Percentiles rank a stretch among this genome's conserved stretches.
Conservation (phyloP, 2,888 invertebrate species). For the Oligia fasciuncula region DNA sequence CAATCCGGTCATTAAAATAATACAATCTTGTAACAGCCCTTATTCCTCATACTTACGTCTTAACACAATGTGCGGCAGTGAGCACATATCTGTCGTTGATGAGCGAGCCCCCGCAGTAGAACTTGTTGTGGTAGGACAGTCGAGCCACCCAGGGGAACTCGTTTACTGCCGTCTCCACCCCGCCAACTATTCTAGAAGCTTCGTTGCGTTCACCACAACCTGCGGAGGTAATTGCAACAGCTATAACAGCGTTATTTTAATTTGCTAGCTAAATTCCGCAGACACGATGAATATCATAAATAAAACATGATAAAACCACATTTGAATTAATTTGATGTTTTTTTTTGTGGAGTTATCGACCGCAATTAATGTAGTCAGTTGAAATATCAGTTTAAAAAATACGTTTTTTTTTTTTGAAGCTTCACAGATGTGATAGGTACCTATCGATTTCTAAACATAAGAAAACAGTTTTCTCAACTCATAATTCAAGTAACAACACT, state of each 20-base stretch:
- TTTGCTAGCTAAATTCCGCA: not conserved
- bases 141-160: slow-evolving; percentile 98
- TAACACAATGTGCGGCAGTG: slow-evolving; percentile 97
- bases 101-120: slow-evolving; percentile 96
- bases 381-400: not conserved
- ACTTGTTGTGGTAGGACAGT: slow-evolving; percentile 95
- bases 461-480: not conserved
- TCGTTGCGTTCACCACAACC: slow-evolving; percentile 96
- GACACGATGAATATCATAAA: not conserved
- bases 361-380: not conserved
- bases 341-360: not conserved
- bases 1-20: not conserved
- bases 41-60: slow-evolving; percentile 90
- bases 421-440: not conserved
- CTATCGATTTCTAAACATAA: not conserved
- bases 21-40: not conserved
- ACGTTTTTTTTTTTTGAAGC: not conserved
- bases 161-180: slow-evolving; percentile 93
- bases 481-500: not conserved
- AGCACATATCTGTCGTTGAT: slow-evolving; percentile 96
- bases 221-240: slow-evolving; percentile 69
- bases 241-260: not conserved
- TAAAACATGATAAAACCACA: not conserved
- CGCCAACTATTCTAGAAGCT: slow-evolving; percentile 95
- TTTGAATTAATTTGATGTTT: not conserved